Evolutionary conservation across 1,140 invertebrate species (phyloP).

Genomic region (Bacillus rossius): DNA sequence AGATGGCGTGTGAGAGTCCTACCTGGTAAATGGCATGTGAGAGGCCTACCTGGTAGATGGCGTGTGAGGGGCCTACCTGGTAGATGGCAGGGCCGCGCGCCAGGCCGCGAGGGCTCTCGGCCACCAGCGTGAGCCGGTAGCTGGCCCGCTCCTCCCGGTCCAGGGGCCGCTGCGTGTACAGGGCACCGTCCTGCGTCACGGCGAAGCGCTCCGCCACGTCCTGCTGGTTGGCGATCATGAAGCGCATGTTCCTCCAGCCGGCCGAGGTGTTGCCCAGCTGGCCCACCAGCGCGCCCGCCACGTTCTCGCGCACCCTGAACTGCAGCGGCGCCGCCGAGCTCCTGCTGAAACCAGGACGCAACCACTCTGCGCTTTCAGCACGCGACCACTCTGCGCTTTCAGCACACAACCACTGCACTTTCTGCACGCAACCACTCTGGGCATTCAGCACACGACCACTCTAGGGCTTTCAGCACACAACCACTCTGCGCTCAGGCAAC

Average conservation of each 20-base stretch:
- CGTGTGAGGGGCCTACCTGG: conserved; percentile 42
- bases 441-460: too few species aligned
- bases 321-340: conserved; percentile 46
- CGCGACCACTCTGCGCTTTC: too few species aligned
- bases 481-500: too few species aligned
- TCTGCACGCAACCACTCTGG: too few species aligned
- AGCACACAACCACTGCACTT: too few species aligned
- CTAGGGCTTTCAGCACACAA: too few species aligned
- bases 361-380: too few species aligned
- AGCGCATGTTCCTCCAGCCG: conserved; percentile 46
- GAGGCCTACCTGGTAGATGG: too few species aligned
- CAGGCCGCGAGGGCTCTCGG: conserved; percentile 58
- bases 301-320: conserved; percentile 74
- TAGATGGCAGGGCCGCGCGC: conserved; percentile 63
- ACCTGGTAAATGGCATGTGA: too few species aligned
- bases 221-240: conserved; percentile 72
- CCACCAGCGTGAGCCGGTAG: conserved; percentile 74
- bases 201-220: conserved; percentile 69
- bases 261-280: conserved; percentile 43
- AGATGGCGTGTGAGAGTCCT: too few species aligned
- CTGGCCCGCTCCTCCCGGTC: conserved; percentile 69
- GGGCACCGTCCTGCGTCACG: conserved; percentile 68
- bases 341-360: neutral
- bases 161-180: conserved; percentile 66
- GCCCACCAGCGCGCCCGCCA: conserved; percentile 66